Evolutionary conservation across 2,113 vertebrate genomes (phyloP), one percentile per base, ranked within the genome.

Genomic region (Phrynocephalus versicolor): DNA sequence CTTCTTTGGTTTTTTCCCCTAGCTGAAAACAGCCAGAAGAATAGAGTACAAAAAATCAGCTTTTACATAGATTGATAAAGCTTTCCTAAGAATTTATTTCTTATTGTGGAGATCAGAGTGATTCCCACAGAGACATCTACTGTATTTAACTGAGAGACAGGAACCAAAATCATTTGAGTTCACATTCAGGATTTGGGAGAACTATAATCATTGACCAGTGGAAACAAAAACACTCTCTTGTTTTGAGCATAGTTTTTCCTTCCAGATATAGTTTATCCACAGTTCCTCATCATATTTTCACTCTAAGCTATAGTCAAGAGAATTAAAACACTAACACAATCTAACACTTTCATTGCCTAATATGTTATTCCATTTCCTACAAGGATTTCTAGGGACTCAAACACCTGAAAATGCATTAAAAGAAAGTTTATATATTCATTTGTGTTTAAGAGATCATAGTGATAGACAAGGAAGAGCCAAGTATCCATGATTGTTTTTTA

Each of bases 181-280:
- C 7, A 1, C 60, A 58, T 88, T 88, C 71, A 88, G 87, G 27
- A 73, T 51, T 78, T 83, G 16, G 9, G 90, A 81, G 72, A 87
- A 18, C 23, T 15, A 69, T 89, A 77, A 69, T 39, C 0, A 0
- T 64, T 70, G 62, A 51, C 65, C 25, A 60, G 51, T 79, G 65
- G 41, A 65, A 74, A 81, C 33, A 82, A 18, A 51, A 73, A 60
- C 30, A 33, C 1, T 2, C 62, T 27, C n/a, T 58, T 64, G 91
- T 6, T 89, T 87, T 92, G 79, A 88, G 72, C 57, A 19, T 67
- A 51, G 92, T 73, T 86, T 62, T 84, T 72, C 45, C 85, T 88
- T 88, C 27, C 3, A 86, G 45, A 60, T 64, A 71, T 79, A 21
- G 0, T 84, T 84, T 78, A 5, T 19, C 41, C 76, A 86, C 35